Conservation (phyloP, 2,888 invertebrate genomes). For the Bruchidius siliquastri region DNA sequence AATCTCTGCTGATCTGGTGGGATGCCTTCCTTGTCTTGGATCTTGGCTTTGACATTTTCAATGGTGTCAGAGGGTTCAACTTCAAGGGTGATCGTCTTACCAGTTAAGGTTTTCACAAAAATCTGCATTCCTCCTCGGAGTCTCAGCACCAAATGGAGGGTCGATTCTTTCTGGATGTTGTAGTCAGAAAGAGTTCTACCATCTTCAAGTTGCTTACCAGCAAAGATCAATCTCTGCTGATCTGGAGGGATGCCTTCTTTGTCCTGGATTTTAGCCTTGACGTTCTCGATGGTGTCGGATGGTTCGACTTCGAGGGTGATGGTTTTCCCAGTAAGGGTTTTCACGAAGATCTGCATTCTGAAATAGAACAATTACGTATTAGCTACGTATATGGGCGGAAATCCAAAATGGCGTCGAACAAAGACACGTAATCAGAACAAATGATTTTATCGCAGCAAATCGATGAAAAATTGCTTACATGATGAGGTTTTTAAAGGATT, state of each 20-base stretch:
- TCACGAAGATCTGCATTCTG: slow-evolving; percentile 38
- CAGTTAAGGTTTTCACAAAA: slow-evolving; percentile 56
- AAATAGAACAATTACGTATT: neutral
- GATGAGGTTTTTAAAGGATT: neutral
- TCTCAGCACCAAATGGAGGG: slow-evolving; percentile 53
- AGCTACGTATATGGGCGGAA: neutral
- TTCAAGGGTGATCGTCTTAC: slow-evolving; percentile 55
- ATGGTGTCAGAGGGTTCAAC: slow-evolving; percentile 58
- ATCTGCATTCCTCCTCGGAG: slow-evolving; percentile 59
- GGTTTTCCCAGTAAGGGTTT: slow-evolving; percentile 51
- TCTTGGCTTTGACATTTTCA: slow-evolving; percentile 57
- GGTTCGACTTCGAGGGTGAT: slow-evolving; percentile 56
- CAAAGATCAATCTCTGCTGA: slow-evolving; percentile 59
- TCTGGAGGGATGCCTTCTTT: slow-evolving; percentile 54
- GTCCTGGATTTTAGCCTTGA: slow-evolving; percentile 56
- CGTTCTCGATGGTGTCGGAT: slow-evolving; percentile 59
- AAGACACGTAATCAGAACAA: neutral
- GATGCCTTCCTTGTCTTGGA: slow-evolving; percentile 74
- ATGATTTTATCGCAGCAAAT: neutral
- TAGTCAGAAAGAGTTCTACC: slow-evolving; percentile 60
- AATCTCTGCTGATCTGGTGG: slow-evolving; percentile 47
- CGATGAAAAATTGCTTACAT: neutral
- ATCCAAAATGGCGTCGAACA: neutral
- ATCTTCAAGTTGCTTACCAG: slow-evolving; percentile 65
- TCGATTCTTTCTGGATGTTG: slow-evolving; percentile 61